Evolutionary conservation across 2,797 vertebrate genomes (phyloP), one percentile per base, ranked within the genome.

Genomic region (Falco peregrinus): DNA sequence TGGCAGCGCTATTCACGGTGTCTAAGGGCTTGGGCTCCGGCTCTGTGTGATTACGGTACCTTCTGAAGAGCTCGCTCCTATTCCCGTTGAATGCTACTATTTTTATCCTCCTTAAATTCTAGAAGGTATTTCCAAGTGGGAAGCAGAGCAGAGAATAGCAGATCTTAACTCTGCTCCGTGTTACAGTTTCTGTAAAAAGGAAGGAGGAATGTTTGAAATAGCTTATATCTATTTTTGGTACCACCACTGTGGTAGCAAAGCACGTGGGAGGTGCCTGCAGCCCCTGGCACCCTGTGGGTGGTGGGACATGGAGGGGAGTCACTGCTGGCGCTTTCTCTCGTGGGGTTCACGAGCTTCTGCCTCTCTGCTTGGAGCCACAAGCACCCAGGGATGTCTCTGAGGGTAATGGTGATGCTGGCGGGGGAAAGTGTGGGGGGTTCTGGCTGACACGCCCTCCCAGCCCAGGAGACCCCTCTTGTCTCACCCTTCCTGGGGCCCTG

Each of bases 91-190:
- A 86, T 60, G 92, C 79, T 85, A 3, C 91, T 97, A 95, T 94
- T 96, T 96, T 95, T 96, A 91, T 87, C 92, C 86, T 68, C 69
- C 92, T 81, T 80, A 92, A 93, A 87, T 94, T 94, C 89, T 81
- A 69, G 89, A 69, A 75, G 90, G 87, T 84, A 92, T 94, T 96
- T 96, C 91, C 90, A 93, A 91, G 92, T 71, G 50, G 79, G 92
- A 96, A 94, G 84, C 79, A 47, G 81, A 64, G 78, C 93, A 88
- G 90, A 89, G 87, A 93, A 86, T 14, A 90, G 84, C 60, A 88
- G 89, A 50, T 89, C 70, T 84, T 90, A 82, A 70, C 73, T 63
- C 56, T 56, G 48, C 45, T 90, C 79, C 0, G 0, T 3, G 28
- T 54, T 93, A 78, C 26, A 8, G n/a, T 88, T 82, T 29, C 83